Percentiles rank a stretch among this genome's conserved stretches.
Conservation (phyloP, 2,888 invertebrate genomes). For the Athalia circularis region DNA sequence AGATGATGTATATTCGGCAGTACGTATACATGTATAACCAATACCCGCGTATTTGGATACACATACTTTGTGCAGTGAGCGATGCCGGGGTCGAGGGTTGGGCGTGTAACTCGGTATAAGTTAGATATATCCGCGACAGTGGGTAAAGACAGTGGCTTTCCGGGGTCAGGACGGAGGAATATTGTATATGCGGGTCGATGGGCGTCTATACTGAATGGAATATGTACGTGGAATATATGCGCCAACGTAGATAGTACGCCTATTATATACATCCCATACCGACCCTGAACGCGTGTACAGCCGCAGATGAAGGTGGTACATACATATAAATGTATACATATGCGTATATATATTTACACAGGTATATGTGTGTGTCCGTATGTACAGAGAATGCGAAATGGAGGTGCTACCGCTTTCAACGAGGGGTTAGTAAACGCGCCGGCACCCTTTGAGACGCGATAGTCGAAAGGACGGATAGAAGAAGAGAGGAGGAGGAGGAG, state of each 20-base stretch:
- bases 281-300: neutral
- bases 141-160: neutral
- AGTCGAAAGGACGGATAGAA: slow-evolving; percentile 36
- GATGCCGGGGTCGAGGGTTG: too few relatives aligned
- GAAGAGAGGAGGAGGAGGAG: slow-evolving; percentile 30
- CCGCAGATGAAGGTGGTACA: slow-evolving; percentile 17
- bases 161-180: slow-evolving; percentile 13
- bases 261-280: too few relatives aligned
- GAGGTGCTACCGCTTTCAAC: slow-evolving; percentile 46
- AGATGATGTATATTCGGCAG: too few relatives aligned
- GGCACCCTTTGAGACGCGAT: slow-evolving; percentile 47
- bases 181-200: slow-evolving; percentile 19
- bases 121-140: neutral
- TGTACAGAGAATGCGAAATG: slow-evolving; percentile 60
- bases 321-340: neutral
- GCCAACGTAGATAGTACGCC: too few relatives aligned
- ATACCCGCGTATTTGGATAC: too few relatives aligned
- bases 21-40: too few relatives aligned
- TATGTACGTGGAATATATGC: neutral
- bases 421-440: slow-evolving; percentile 30
- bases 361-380: slow-evolving; percentile 36
- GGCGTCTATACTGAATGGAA: neutral
- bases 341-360: slow-evolving; percentile 49
- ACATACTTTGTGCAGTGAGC: too few relatives aligned
- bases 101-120: too few relatives aligned